Evolutionary conservation across 1,140 invertebrate genomes (phyloP).

Genomic region (Aphaenogaster ashmeadi): DNA sequence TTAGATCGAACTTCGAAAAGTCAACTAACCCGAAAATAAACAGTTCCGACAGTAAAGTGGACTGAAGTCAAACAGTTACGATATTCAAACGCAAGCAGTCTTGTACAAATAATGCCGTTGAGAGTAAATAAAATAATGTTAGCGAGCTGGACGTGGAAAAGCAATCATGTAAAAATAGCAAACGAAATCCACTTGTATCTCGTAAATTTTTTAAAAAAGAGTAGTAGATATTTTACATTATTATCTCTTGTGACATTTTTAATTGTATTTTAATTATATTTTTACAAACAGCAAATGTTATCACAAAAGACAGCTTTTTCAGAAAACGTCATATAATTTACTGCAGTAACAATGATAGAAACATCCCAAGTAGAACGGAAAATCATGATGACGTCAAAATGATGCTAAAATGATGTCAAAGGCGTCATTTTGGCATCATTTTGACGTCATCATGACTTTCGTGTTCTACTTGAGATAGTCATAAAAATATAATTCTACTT

Average conservation of each 20-base stretch:
- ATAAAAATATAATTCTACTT: background rate
- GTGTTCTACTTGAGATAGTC: no score
- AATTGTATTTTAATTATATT: background rate
- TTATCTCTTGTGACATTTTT: background rate
- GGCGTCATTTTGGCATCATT: no score
- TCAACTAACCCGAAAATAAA: slow-evolving; percentile 45
- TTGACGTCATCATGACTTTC: no score
- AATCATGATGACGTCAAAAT: no score
- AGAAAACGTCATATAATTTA: background rate
- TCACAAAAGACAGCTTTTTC: background rate
- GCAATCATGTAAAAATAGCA: background rate
- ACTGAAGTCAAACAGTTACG: slow-evolving; percentile 21
- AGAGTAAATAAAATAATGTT: background rate
- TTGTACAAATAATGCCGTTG: slow-evolving; percentile 14
- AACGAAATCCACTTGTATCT: background rate
- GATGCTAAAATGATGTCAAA: no score
- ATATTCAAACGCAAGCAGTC: slow-evolving; percentile 22
- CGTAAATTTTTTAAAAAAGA: background rate
- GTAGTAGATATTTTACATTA: background rate
- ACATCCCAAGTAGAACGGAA: no score
- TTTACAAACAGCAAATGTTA: background rate
- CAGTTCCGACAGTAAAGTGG: slow-evolving; percentile 27
- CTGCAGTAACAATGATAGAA: background rate
- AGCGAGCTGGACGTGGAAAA: background rate
- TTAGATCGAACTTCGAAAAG: slow-evolving; percentile 24